phyloP scores from a whole-genome alignment of 2,888 invertebrate genomes.

The Corythucha ciliata region DNA sequence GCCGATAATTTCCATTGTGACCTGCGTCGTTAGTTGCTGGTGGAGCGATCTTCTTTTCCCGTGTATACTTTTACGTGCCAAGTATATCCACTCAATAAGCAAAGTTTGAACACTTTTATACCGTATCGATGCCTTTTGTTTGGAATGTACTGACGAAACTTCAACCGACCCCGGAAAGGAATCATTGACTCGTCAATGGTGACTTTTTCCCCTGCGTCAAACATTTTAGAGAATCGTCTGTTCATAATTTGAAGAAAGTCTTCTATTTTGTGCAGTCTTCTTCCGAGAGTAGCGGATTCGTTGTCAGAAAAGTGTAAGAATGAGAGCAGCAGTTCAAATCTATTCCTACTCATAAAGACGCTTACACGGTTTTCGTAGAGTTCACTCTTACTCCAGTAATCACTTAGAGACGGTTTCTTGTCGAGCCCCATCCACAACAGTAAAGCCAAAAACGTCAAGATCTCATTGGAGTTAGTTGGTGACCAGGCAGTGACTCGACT shows the following conservation, averaged over 20 bases:
- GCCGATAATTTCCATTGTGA: constrained; percentile 12
- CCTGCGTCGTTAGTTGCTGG: constrained; percentile 7
- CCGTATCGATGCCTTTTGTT: constrained; percentile 7
- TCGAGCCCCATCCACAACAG: constrained; percentile 7
- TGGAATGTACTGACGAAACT: constrained; percentile 10
- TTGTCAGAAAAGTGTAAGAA: constrained; percentile 8
- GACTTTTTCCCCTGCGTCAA: constrained; percentile 7
- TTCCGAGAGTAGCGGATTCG: background rate
- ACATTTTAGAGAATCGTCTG: constrained; percentile 1
- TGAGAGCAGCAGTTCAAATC: constrained; percentile 3
- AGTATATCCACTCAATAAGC: constrained; percentile 8
- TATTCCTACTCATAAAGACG: background rate
- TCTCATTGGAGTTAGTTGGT: background rate
- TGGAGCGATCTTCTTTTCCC: background rate
- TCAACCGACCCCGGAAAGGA: constrained; percentile 2
- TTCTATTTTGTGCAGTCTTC: constrained; percentile 4
- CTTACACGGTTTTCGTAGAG: background rate
- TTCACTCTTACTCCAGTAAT: constrained; percentile 3
- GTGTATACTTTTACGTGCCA: constrained; percentile 5
- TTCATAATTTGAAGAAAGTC: background rate
- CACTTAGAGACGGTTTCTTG: background rate
- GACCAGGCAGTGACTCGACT: constrained; percentile 2
- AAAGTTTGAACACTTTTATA: constrained; percentile 5
- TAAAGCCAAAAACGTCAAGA: background rate
- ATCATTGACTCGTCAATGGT: constrained; percentile 9